Evolutionary conservation across 2,113 vertebrate genomes (phyloP).

Genomic region (Lepidothrix coronata): DNA sequence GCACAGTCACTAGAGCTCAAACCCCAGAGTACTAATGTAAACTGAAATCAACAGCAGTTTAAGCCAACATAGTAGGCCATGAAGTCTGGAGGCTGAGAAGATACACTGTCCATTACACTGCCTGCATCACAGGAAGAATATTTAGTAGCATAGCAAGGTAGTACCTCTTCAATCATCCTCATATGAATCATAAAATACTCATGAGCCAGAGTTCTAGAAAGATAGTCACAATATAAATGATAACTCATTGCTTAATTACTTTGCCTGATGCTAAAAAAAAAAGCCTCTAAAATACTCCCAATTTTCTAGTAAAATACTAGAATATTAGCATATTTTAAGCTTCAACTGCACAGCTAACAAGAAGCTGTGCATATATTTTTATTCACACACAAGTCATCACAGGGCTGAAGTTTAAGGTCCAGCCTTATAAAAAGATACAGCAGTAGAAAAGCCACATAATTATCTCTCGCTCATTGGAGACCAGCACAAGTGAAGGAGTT

Average conservation of each 20-base stretch:
- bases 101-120: neutral
- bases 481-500: neutral
- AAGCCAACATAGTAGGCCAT: neutral
- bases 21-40: neutral
- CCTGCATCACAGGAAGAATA: neutral
- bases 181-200: neutral
- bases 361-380: neutral
- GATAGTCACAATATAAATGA: neutral
- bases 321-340: neutral
- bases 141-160: neutral
- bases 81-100: neutral
- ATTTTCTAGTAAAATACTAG: conserved; percentile 9
- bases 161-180: neutral
- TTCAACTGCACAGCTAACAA: neutral
- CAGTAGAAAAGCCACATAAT: neutral
- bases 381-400: neutral
- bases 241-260: conserved; percentile 8
- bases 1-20: neutral
- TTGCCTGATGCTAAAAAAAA: neutral
- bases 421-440: neutral
- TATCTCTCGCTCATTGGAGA: neutral
- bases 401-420: neutral
- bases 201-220: conserved; percentile 20
- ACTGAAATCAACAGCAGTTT: neutral
- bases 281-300: neutral